Conservation (phyloP, 2,797 vertebrate species). For the Bovichtus variegatus region DNA sequence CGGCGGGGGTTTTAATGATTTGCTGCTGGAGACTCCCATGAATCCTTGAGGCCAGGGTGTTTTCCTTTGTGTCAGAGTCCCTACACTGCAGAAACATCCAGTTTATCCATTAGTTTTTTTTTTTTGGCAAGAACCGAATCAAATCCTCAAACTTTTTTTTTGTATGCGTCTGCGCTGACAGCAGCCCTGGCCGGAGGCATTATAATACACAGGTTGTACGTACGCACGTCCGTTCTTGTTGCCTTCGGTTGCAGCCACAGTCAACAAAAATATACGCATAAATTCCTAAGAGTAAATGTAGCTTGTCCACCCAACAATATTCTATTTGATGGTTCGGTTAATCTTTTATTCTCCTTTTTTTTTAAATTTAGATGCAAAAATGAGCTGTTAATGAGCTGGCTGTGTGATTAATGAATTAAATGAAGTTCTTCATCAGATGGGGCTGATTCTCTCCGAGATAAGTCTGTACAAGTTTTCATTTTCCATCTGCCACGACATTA, state of each 20-base stretch:
- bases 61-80: not conserved
- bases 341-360: not conserved
- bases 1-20: not conserved
- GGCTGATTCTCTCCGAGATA: conserved; percentile 27
- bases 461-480: not conserved
- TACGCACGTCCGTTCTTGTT: too few species aligned
- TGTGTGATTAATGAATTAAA: conserved; percentile 26
- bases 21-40: not conserved
- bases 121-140: too few species aligned
- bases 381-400: conserved; percentile 5
- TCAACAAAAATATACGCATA: not conserved
- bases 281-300: not conserved
- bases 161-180: too few species aligned
- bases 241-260: not conserved
- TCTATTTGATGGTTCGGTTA: not conserved
- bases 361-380: conserved; percentile 1
- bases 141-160: too few species aligned
- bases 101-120: too few species aligned
- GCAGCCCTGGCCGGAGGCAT: too few species aligned
- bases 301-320: not conserved
- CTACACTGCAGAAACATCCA: not conserved
- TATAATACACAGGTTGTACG: too few species aligned
- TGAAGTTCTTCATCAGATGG: conserved; percentile 22
- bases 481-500: not conserved
- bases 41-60: not conserved